Evolutionary conservation across 2,797 vertebrate genomes (phyloP).

Genomic region (Syngnathus acus): DNA sequence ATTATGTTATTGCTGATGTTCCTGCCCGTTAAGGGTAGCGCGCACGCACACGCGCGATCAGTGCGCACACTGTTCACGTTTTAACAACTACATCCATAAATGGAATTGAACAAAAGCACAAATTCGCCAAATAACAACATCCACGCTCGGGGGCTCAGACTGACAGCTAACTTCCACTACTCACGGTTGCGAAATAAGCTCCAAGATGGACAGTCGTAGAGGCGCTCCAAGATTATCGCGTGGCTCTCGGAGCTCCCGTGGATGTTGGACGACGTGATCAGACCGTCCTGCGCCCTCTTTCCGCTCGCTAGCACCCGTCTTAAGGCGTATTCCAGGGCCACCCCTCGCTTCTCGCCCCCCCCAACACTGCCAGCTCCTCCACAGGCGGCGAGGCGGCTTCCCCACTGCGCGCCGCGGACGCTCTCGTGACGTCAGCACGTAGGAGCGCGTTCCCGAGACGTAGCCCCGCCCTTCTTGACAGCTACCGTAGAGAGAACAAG

Average conservation of each 20-base stretch:
- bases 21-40: too few relatives aligned
- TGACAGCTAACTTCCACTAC: slow-evolving; percentile 9
- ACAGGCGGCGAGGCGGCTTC: slow-evolving; percentile 40
- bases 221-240: neutral
- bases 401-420: slow-evolving; percentile 37
- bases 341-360: slow-evolving; percentile 4
- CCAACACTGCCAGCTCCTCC: slow-evolving; percentile 32
- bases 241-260: neutral
- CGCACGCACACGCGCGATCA: slow-evolving; percentile 2
- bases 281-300: neutral
- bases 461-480: neutral
- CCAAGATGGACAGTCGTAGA: neutral
- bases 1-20: slow-evolving; percentile 15
- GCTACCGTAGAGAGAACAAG: neutral
- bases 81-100: neutral
- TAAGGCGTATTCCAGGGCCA: neutral
- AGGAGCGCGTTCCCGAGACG: slow-evolving; percentile 34
- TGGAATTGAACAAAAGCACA: neutral
- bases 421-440: slow-evolving; percentile 59
- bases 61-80: neutral
- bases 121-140: neutral
- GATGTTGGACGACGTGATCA: neutral
- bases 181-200: slow-evolving; percentile 2
- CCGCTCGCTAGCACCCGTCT: slow-evolving; percentile 3
- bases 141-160: neutral